phyloP scores from a whole-genome alignment of 53 echinoderm and acorn worm species.

The Pentamera pediparva region DNA sequence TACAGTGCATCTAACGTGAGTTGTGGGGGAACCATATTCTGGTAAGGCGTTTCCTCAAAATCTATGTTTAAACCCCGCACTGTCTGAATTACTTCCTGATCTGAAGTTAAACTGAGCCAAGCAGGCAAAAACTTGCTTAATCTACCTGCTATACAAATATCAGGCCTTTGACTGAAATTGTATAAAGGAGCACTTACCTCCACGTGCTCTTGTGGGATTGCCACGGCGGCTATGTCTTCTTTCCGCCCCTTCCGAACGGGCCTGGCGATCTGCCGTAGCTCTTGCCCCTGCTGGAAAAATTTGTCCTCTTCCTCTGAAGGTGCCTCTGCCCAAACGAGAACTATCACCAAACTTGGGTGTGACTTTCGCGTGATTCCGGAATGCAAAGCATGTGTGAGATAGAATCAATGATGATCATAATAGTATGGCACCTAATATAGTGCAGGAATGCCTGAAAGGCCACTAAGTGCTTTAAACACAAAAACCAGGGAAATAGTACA shows the following conservation, averaged over 20 bases:
- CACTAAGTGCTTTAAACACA: too few species aligned
- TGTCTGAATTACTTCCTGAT: conserved; percentile 21
- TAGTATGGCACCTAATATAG: too few species aligned
- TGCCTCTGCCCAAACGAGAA: conserved; percentile 15
- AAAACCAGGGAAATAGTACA: too few species aligned
- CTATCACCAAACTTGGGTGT: conserved; percentile 13
- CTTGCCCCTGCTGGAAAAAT: conserved; percentile 2
- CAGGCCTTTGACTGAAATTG: background rate
- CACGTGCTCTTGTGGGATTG: background rate
- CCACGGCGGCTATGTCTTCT: background rate
- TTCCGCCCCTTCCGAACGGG: conserved; percentile 1
- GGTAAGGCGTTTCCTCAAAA: conserved; percentile 23
- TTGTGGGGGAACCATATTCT: background rate
- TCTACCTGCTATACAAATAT: conserved; percentile 18
- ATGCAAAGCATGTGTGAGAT: too few species aligned
- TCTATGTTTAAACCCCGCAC: conserved; percentile 1
- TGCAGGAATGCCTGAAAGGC: too few species aligned
- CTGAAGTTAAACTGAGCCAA: conserved; percentile 13
- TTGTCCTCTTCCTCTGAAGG: conserved; percentile 20
- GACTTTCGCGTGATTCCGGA: background rate
- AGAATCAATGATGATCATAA: background rate
- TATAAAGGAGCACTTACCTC: conserved; percentile 4
- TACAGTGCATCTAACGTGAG: conserved; percentile 7
- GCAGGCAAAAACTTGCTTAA: conserved; percentile 13
- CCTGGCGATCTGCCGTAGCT: conserved; percentile 8